Percentiles rank a stretch among this genome's conserved stretches.
phyloP scores from a whole-genome alignment of 1,140 invertebrate genomes.

The Drosophila ananassae region DNA sequence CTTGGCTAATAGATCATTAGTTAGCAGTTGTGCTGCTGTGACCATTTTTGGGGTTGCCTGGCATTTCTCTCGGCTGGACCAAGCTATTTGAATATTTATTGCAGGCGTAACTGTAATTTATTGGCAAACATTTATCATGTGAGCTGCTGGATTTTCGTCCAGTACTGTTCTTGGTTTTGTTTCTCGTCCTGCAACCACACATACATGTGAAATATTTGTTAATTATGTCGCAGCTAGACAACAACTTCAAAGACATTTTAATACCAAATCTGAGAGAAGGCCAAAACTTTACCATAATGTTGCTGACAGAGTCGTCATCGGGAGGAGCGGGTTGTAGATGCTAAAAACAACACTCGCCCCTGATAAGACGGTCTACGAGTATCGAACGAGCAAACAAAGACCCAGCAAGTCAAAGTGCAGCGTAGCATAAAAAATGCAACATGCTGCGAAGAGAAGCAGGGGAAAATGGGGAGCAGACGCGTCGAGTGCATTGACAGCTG shows the following conservation, averaged over 20 bases:
- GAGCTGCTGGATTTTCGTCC: slow-evolving; percentile 29
- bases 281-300: slow-evolving; percentile 67
- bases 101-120: slow-evolving; percentile 78
- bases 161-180: background rate
- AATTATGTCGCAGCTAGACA: slow-evolving; percentile 22
- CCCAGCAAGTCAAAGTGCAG: slow-evolving; percentile 72
- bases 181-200: background rate
- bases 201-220: slow-evolving; percentile 30
- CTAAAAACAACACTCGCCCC: slow-evolving; percentile 44
- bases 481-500: slow-evolving; percentile 76
- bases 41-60: slow-evolving; percentile 48
- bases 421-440: slow-evolving; percentile 76
- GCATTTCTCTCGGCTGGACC: slow-evolving; percentile 11
- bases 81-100: slow-evolving; percentile 79
- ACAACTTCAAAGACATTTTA: slow-evolving; percentile 42
- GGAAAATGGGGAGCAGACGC: slow-evolving; percentile 42
- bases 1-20: slow-evolving; percentile 76
- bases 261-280: slow-evolving; percentile 7
- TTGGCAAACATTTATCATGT: slow-evolving; percentile 68
- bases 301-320: slow-evolving; percentile 69
- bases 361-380: slow-evolving; percentile 52
- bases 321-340: background rate
- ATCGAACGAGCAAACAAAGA: slow-evolving; percentile 63
- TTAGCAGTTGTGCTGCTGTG: slow-evolving; percentile 66
- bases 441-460: slow-evolving; percentile 5